Base-by-base conservation (phyloP, 2,797 vertebrate species). In the Cacajao melanocephalus region DNA sequence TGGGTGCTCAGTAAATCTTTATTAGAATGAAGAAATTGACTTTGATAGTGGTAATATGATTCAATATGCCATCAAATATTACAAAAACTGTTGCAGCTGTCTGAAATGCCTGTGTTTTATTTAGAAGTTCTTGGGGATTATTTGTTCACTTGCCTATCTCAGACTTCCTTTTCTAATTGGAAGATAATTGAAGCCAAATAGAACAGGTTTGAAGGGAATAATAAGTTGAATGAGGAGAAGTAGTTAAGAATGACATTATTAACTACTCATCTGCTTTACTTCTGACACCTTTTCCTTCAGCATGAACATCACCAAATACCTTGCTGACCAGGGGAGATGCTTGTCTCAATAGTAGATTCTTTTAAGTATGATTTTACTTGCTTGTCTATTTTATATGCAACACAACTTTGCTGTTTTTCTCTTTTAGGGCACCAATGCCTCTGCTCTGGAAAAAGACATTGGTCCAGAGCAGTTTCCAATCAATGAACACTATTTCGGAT, bases 381-480 rank as follows among this genome's bases (percentile, higher is more conserved):
- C 83, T 81, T 46, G 41, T 72, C 46, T 85, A 4, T 79, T 86
- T 96, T 44, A 39, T n/a, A 28, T 5, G 20, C 30, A 80, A 28
- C 50, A 81, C 28, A 95, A 73, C 58, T 80, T 30, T 55, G 30
- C 90, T 95, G 1, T 93, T 97, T 97, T 96, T 96, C 90, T 97
- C 92, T 97, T 90, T 76, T 73, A 99, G 99, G 99, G 99, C 99
- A 99, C 99, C 98, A 99, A 99, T 99, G 99, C 99, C 99, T 99
- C 99, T 98, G 99, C 99, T 99, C 99, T 99, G 99, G 99, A 99
- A 98, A 99, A 99, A 99, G 99, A 99, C 98, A 99, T 99, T 98
- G 99, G 99, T 90, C 99, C 99, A 98, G 99, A 99, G 98, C 99
- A 99, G 98, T 99, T 99, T 98, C 99, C 99, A 82, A 99, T 99